phyloP scores from a whole-genome alignment of 2,888 invertebrate species.

The Philonicus albiceps region DNA sequence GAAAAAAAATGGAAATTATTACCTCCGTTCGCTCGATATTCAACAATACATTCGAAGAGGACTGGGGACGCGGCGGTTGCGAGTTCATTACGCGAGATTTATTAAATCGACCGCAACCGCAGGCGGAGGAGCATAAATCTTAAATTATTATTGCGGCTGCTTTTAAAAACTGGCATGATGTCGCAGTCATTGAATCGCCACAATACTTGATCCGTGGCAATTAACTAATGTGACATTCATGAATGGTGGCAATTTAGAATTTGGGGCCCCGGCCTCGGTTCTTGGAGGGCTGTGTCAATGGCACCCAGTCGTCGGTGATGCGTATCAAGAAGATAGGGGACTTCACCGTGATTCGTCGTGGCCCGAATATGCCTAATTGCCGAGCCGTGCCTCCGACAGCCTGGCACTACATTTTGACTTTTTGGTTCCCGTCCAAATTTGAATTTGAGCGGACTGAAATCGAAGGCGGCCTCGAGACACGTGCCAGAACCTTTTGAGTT shows the following conservation, averaged over 20 bases:
- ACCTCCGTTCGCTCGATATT: constrained; percentile 4
- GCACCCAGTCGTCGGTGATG: neutral
- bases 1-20: constrained; percentile 14
- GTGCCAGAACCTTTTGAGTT: neutral
- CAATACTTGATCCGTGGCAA: constrained; percentile 39
- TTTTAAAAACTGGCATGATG: constrained; percentile 6
- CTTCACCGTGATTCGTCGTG: neutral
- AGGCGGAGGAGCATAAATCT: neutral
- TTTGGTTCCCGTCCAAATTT: neutral
- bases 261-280: neutral
- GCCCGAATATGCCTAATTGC: neutral
- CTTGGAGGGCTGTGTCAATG: neutral
- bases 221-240: constrained; percentile 44
- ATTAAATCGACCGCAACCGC: constrained; percentile 44
- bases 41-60: constrained; percentile 4
- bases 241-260: constrained; percentile 39
- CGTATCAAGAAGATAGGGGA: neutral
- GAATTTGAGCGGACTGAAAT: neutral
- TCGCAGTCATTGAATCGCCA: constrained; percentile 7
- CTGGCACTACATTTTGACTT: neutral
- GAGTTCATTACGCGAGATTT: constrained; percentile 45
- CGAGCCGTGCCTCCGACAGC: neutral
- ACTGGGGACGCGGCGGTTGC: constrained; percentile 32
- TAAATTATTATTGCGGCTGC: constrained; percentile 2
- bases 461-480: neutral